Percentiles rank a stretch among this genome's conserved stretches.
phyloP scores from a whole-genome alignment of 2,113 vertebrate species.

The Porphyrio hochstetteri region DNA sequence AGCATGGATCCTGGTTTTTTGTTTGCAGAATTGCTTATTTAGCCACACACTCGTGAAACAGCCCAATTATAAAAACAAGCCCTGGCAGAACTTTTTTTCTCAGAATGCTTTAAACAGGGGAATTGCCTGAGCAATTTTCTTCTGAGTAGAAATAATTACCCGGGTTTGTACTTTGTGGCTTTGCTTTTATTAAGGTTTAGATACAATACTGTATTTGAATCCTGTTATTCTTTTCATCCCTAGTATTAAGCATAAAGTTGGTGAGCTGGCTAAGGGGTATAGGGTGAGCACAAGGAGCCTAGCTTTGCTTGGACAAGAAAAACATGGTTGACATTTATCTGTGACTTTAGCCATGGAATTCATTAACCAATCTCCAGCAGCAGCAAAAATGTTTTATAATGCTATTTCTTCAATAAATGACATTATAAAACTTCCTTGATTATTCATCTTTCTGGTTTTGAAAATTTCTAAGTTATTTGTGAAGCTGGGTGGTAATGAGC shows the following conservation, averaged over 20 bases:
- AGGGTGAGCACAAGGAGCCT: neutral
- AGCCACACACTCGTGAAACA: neutral
- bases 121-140: neutral
- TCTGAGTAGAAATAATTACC: neutral
- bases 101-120: neutral
- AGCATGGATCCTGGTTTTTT: neutral
- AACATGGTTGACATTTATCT: neutral
- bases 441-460: slow-evolving; percentile 16
- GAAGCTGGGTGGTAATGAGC: neutral
- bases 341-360: too few species aligned
- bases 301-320: neutral
- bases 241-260: neutral
- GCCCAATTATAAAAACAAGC: neutral
- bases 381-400: neutral
- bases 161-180: neutral
- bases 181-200: slow-evolving; percentile 18
- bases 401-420: neutral
- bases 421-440: slow-evolving; percentile 28
- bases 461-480: neutral
- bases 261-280: neutral
- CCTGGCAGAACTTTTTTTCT: neutral
- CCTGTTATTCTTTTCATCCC: neutral
- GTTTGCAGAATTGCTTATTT: neutral
- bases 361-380: neutral
- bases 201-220: neutral